These are phyloP conservation scores for Tetramorium parvispinum DNA, from an alignment of 1,140 invertebrate genomes.

Conservation along the genomic window DNA sequence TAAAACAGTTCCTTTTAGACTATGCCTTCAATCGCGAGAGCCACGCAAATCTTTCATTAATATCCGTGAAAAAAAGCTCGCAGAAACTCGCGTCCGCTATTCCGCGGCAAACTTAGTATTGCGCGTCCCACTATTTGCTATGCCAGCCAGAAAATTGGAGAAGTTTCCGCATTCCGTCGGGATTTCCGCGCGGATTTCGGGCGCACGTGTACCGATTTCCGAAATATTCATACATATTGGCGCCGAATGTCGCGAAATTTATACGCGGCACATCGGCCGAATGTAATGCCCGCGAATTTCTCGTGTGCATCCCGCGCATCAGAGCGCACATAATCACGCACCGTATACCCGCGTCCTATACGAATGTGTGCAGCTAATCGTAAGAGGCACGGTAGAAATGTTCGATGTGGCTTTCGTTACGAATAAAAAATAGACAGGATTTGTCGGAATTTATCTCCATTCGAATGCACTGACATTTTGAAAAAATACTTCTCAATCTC, in stretches of 20 bases:
- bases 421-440: neutral
- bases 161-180: slow-evolving; percentile 65
- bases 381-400: slow-evolving; percentile 18
- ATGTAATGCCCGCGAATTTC: slow-evolving; percentile 59
- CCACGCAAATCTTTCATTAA: slow-evolving; percentile 33
- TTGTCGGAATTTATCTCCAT: neutral
- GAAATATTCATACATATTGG: slow-evolving; percentile 74
- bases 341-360: neutral
- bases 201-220: slow-evolving; percentile 72
- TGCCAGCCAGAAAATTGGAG: slow-evolving; percentile 74
- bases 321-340: slow-evolving; percentile 16
- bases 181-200: slow-evolving; percentile 56
- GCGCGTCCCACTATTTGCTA: slow-evolving; percentile 68
- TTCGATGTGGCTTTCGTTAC: neutral
- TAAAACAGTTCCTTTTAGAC: neutral
- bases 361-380: neutral
- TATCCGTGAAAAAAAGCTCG: slow-evolving; percentile 15
- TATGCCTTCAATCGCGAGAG: neutral
- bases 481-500: neutral
- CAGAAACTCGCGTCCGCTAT: neutral
- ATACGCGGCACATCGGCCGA: slow-evolving; percentile 62
- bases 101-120: slow-evolving; percentile 50
- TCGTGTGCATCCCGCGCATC: slow-evolving; percentile 9
- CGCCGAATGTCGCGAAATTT: slow-evolving; percentile 66
- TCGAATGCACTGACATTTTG: neutral